Evolutionary conservation across 35 echinoderm and acorn worm genomes (phyloP).

Genomic region (Chiridota heheva): DNA sequence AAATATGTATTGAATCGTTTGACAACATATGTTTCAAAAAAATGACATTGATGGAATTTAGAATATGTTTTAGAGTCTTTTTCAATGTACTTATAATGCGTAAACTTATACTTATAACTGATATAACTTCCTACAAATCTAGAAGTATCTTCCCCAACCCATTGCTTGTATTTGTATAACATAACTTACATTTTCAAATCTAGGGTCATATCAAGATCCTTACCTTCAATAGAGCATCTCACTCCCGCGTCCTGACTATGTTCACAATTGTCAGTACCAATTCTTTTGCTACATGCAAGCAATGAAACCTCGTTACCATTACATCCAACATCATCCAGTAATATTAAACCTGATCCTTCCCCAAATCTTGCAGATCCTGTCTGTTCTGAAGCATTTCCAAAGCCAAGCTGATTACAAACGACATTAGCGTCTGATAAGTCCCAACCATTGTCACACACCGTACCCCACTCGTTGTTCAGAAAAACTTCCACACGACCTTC

Average conservation of each 20-base stretch:
- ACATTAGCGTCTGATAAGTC: slow-evolving; percentile 33
- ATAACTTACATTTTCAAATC: too few species aligned
- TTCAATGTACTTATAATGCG: too few species aligned
- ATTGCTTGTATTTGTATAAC: too few species aligned
- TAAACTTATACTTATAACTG: too few species aligned
- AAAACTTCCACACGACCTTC: slow-evolving; percentile 61
- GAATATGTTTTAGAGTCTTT: too few species aligned
- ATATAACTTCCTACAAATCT: too few species aligned
- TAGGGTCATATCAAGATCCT: too few species aligned
- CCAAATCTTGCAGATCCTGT: slow-evolving; percentile 10
- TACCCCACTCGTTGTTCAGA: slow-evolving; percentile 26
- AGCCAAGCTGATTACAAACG: slow-evolving; percentile 46
- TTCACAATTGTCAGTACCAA: slow-evolving; percentile 10
- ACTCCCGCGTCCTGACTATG: slow-evolving; percentile 55
- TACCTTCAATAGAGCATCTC: too few species aligned
- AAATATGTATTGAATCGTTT: too few species aligned
- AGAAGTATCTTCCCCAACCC: too few species aligned
- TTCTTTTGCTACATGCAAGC: neutral
- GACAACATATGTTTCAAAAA: too few species aligned
- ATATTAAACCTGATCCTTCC: slow-evolving; percentile 23
- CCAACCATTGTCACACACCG: slow-evolving; percentile 51
- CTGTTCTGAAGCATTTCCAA: neutral
- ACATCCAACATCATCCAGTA: slow-evolving; percentile 49
- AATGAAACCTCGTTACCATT: slow-evolving; percentile 19
- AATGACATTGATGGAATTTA: too few species aligned